Evolutionary conservation across 2,113 vertebrate genomes (phyloP), one percentile per base, ranked within the genome.

Genomic region (Antigone vipio): DNA sequence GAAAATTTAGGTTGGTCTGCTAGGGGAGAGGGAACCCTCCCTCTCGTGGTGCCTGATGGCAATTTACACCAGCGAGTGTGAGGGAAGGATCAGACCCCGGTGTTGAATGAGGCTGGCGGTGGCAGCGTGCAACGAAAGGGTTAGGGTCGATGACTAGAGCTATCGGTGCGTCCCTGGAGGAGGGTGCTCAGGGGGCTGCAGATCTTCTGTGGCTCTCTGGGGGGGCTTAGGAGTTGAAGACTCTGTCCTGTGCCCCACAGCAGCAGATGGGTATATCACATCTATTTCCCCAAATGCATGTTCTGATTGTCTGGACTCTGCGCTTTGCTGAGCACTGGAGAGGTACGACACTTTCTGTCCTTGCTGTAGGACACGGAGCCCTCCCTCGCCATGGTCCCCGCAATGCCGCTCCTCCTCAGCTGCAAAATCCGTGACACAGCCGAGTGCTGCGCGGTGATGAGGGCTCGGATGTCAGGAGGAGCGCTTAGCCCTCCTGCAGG

Each of bases 401-500:
- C 44, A 42, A 14, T 14, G 15, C 1, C 0, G 9, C 55, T 86
- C n/a, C 53, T 72, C 1, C 26, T 53, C 5, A 63, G 63, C 78
- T 79, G 44, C 15, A 7, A 60, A 72, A 80, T 64, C 77, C 9
- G 6, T 53, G 63, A 66, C 17, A 18, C 53, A 78, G 63, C 58
- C 56, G 6, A 14, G 42, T n/a, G 40, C 85, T 83, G 59, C 32
- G 76, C 40, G 21, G 53, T 67, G 79, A 44, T 38, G 87, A 80
- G 59, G 59, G 89, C 91, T 97, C 96, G 87, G 72, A 75, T 97
- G 94, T 97, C 97, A 88, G 82, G 80, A 74, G 68, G 77, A 89
- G 91, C 19, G 21, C 80, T 96, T 85, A 97, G 94, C 94, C 94
- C 95, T 97, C 96, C 97, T 94, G 91, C 92, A 44, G 92, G 93